Evolutionary conservation across 2,888 invertebrate genomes (phyloP), one percentile per base, ranked within the genome.

Genomic region (Lithosia quadra): DNA sequence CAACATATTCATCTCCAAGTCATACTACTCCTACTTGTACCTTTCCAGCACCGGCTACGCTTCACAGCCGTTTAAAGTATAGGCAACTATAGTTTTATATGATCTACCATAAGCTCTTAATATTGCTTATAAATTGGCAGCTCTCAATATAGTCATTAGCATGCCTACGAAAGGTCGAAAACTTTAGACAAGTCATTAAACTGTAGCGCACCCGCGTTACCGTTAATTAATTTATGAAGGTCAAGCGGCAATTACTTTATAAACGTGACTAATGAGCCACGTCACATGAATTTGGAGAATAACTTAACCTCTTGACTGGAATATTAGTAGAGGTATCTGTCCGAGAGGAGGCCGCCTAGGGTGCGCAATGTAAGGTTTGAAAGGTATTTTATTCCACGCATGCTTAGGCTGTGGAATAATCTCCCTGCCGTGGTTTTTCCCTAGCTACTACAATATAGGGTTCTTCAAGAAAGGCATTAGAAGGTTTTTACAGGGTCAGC

Each of bases 131-230:
- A n/a, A 49, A 49, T 49, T n/a, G 2, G 18, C n/a, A 49, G n/a
- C 49, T 49, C 49, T 49, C 49, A 49, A 49, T 49, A 49, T n/a
- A n/a, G 49, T n/a, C 49, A 49, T 49, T 49, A 49, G 49, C 49
- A 49, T 49, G 49, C 49, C 49, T n/a, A 49, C n/a, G 49, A 13
- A 24, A 56, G 22, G 15, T 56, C 10, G 13, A 21, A 56, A 56
- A 56, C 55, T 56, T 56, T 15, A 24, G 49, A 56, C 55, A 56
- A 56, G 55, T 56, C 55, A 56, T 56, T 56, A 24, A 56, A 56
- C 55, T 22, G 55, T 24, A 56, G 55, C 22, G 55, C 15, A 24
- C 24, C 55, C 22, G n/a, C 13, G 24, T 11, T 22, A 22, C 24
- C 22, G 24, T 56, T 63, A 65, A 24, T 56, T 56, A 22, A 24